Base-by-base conservation (phyloP, 2,797 vertebrate genomes). In the Naso thynnoides region DNA sequence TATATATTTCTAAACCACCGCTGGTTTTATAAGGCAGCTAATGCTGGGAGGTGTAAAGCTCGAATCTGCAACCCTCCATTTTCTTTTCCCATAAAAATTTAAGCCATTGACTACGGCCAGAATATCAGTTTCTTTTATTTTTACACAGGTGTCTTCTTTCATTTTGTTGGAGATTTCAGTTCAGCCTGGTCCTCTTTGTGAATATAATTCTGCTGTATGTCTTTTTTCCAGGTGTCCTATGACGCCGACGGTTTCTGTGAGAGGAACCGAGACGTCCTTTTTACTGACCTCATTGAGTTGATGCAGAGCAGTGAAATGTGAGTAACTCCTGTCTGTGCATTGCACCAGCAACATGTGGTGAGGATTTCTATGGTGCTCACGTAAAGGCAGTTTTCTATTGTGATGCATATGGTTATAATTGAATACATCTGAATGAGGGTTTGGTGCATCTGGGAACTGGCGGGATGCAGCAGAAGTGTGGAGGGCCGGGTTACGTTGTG, bases 261-360 rank as follows among this genome's bases (percentile, higher is more conserved):
- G 91, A 94, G 98, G 84, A 99, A 99, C 92, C 94, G 98, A 58
- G 98, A 99, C 38, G 98, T 99, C 60, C 96, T 99, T 57, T 99
- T 99, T 85, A 97, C 79, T 80, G 98, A 99, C 92, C 94, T 99
- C 90, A 99, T 99, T 26, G 98, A 99, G 87, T 89, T 99, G 86
- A 99, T 99, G 98, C 98, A 99, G 89, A 99, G 97, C 96, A 99
- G 98, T 86, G 96, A 99, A 89, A 95, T 96, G 98, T 99, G 93
- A 96, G 97, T 96, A 53, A 45, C 53, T 61, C 33, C 53, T 52
- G 14, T 85, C 79, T 70, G 73, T 60, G 71, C 58, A 16, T 38
- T 56, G 48, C 70, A 33, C 18, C 4, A 11, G 9, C 1, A 26
- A 75, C 79, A 76, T 79, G 65, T 69, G 76, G 45, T 10, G 48